phyloP scores from a whole-genome alignment of 2,113 vertebrate genomes.

The Aptenodytes patagonicus region DNA sequence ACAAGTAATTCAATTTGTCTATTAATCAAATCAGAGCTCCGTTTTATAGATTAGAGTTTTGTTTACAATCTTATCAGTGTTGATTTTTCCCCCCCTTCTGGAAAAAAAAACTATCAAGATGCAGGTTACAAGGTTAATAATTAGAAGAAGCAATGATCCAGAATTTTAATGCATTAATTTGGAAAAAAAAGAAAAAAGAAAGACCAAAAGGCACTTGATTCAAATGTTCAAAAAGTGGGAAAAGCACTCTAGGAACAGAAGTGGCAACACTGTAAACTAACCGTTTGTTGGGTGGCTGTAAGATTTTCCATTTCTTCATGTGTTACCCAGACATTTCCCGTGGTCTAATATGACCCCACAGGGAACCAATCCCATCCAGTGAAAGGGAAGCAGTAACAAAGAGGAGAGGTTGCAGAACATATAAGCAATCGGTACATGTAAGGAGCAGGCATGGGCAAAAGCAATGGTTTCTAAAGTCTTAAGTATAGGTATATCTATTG shows the following conservation, averaged over 20 bases:
- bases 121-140: not conserved
- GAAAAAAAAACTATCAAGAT: not conserved
- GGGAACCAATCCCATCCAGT: conserved; percentile 79
- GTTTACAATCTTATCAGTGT: not conserved
- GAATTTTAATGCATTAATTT: not conserved
- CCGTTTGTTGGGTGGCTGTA: conserved; percentile 92
- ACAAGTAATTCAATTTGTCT: not conserved
- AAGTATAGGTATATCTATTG: not conserved
- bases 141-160: not conserved
- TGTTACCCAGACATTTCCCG: conserved; percentile 99
- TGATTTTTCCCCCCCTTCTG: not conserved
- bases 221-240: not conserved
- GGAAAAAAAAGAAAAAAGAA: no score
- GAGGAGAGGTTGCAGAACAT: conserved; percentile 79
- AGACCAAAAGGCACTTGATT: conserved; percentile 33
- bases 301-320: conserved; percentile 99
- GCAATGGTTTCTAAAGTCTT: conserved; percentile 34
- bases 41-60: not conserved
- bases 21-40: not conserved
- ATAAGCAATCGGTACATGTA: conserved; percentile 70
- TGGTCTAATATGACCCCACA: conserved; percentile 86
- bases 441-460: conserved; percentile 63
- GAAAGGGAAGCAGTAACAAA: conserved; percentile 77
- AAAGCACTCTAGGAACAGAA: conserved; percentile 5
- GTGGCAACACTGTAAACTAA: conserved; percentile 80